Conservation (phyloP, 92 coral and sea anemone genomes). For the Porites rus region DNA sequence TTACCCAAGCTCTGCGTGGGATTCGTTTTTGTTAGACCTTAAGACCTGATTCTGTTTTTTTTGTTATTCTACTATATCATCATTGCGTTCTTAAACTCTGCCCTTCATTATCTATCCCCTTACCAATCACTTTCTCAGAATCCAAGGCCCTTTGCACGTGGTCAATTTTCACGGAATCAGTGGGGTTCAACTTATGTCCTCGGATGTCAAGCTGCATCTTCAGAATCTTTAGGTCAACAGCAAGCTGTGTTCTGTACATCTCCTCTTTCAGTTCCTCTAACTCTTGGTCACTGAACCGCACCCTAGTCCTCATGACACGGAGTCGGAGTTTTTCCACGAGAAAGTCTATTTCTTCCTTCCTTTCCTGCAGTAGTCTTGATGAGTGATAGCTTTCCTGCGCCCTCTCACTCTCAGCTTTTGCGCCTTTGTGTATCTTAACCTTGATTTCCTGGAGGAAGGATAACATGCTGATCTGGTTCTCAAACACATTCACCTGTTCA, state of each 20-base stretch:
- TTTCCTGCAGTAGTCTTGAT: background rate
- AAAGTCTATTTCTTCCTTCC: background rate
- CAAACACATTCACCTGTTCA: slow-evolving; percentile 72
- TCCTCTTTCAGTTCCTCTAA: slow-evolving; percentile 87
- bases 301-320: slow-evolving; percentile 59
- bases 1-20: no score
- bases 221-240: slow-evolving; percentile 54
- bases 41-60: no score
- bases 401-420: background rate
- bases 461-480: slow-evolving; percentile 82
- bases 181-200: slow-evolving; percentile 8
- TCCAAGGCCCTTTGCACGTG: slow-evolving; percentile 51
- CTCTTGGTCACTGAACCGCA: slow-evolving; percentile 86
- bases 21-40: no score
- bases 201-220: slow-evolving; percentile 48
- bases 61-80: background rate
- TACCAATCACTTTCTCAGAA: slow-evolving; percentile 63
- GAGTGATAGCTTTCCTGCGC: background rate
- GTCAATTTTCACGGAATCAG: slow-evolving; percentile 4
- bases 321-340: slow-evolving; percentile 33
- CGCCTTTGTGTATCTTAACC: slow-evolving; percentile 5
- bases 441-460: slow-evolving; percentile 48
- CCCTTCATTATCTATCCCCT: background rate
- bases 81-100: no score
- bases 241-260: slow-evolving; percentile 63